Conservation (phyloP, 2,888 invertebrate genomes). For the Didymodactylos carnosus region DNA sequence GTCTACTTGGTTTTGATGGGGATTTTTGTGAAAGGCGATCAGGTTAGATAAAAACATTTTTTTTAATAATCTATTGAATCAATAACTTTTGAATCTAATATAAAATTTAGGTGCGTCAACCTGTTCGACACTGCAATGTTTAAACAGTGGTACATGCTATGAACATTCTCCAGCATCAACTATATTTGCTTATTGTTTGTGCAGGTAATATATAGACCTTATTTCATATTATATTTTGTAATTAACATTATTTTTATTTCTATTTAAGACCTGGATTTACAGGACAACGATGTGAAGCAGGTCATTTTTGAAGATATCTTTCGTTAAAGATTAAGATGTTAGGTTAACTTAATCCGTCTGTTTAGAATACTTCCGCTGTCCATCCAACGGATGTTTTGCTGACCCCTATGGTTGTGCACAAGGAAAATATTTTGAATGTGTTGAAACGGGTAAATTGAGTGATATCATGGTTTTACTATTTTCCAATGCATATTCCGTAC, state of each 20-base stretch:
- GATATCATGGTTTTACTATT: neutral
- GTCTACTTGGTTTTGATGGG: neutral
- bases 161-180: neutral
- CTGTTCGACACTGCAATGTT: neutral
- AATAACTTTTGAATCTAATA: neutral
- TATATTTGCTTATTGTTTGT: neutral
- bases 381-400: constrained; percentile 6
- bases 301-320: neutral
- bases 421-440: constrained; percentile 14
- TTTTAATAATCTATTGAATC: neutral
- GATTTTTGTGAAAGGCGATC: neutral
- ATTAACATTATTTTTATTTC: neutral
- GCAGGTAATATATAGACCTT: neutral
- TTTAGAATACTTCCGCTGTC: constrained; percentile 13
- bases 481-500: neutral
- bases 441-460: neutral
- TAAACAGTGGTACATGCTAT: neutral
- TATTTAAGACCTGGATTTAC: neutral
- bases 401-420: constrained; percentile 10
- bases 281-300: neutral
- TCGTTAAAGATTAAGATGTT: neutral
- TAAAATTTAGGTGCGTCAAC: neutral
- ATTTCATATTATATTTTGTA: neutral
- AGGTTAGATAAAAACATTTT: neutral
- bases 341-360: neutral